Conservation (phyloP, 1,140 invertebrate species). For the Steinernema feltiae region DNA sequence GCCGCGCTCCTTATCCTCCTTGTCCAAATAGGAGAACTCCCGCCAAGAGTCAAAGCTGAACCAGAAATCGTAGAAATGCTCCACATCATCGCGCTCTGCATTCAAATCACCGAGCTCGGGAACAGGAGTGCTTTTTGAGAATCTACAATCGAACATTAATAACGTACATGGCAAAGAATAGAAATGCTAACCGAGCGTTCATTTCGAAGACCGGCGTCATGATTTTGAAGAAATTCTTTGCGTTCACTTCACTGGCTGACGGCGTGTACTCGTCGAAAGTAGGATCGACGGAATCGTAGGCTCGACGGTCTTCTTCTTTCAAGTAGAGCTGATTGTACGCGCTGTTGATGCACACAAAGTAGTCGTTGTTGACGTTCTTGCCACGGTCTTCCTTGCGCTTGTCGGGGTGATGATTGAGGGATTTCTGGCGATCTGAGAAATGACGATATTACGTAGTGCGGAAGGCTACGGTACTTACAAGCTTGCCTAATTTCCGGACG, state of each 20-base stretch:
- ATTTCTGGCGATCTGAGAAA: conserved; percentile 70
- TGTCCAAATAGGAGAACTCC: conserved; percentile 94
- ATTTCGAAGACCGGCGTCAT: conserved; percentile 74
- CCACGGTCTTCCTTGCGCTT: conserved; percentile 72
- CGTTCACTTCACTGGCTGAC: conserved; percentile 61
- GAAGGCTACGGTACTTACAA: conserved; percentile 33
- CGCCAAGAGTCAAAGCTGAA: conserved; percentile 97
- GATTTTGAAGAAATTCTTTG: conserved; percentile 71
- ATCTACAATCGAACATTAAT: conserved; percentile 62
- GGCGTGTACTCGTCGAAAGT: conserved; percentile 81
- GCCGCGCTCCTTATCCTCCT: conserved; percentile 95
- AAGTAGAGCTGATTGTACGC: conserved; percentile 80
- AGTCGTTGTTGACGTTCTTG: conserved; percentile 69
- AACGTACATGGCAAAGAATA: conserved; percentile 19
- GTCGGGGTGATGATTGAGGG: conserved; percentile 91
- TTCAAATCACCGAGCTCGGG: conserved; percentile 75
- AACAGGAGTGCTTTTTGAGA: conserved; percentile 80
- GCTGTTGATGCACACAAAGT: conserved; percentile 96
- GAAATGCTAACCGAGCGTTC: conserved; percentile 64
- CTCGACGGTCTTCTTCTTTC: conserved; percentile 71
- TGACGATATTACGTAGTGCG: background rate
- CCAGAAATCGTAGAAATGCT: conserved; percentile 65
- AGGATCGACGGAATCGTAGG: conserved; percentile 92
- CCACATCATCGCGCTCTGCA: conserved; percentile 61
- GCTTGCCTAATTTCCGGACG: conserved; percentile 24